Conservation (phyloP, 23 tunicate species). For the Ciona savignyi region DNA sequence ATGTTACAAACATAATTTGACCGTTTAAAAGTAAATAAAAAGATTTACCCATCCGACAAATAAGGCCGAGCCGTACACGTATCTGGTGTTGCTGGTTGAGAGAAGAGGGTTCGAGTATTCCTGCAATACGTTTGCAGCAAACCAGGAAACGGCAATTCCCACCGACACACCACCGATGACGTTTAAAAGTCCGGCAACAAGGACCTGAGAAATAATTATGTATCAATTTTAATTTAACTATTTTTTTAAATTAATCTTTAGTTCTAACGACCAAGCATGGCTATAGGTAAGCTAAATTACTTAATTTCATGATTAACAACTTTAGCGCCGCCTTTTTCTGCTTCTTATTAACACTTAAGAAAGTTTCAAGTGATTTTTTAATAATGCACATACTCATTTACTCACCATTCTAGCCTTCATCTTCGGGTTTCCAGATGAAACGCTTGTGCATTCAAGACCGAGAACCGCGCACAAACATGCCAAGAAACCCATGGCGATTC, state of each 20-base stretch:
- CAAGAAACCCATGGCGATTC: conserved; percentile 47
- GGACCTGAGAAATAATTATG: conserved; percentile 32
- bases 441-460: conserved; percentile 80
- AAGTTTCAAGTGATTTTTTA: no score
- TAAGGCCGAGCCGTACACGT: conserved; percentile 86
- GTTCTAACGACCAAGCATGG: no score
- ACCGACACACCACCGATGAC: conserved; percentile 41
- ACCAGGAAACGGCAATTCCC: conserved; percentile 92
- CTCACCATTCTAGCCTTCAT: conserved; percentile 79
- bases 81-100: conserved; percentile 30
- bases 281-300: no score
- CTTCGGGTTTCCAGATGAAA: conserved; percentile 54
- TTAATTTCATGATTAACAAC: no score
- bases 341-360: no score
- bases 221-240: no score
- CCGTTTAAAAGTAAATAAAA: no score
- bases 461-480: conserved; percentile 22
- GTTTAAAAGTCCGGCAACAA: conserved; percentile 42
- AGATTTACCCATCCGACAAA: conserved; percentile 88
- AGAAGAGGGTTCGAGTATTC: conserved; percentile 55
- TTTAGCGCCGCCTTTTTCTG: no score
- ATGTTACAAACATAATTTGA: no score
- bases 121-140: conserved; percentile 69
- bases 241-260: no score
- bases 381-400: no score